Conservation (phyloP, 2,113 vertebrate genomes). For the Morphnarchus princeps region DNA sequence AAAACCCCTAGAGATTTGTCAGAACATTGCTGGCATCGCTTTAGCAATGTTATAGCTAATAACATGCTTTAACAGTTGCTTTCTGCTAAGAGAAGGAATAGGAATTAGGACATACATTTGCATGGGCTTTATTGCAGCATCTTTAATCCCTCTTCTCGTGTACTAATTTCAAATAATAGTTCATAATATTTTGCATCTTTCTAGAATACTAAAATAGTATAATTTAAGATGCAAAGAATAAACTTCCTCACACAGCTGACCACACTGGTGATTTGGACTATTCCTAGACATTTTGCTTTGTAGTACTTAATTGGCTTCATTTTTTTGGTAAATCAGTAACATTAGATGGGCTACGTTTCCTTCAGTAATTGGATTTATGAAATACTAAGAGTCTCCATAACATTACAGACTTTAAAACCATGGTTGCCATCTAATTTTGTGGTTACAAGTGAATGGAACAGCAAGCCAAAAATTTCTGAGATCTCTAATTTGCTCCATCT, state of each 20-base stretch:
- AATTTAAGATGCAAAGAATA: neutral
- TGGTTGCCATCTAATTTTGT: neutral
- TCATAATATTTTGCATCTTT: neutral
- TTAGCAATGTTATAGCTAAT: neutral
- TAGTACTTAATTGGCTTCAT: neutral
- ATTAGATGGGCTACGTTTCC: neutral
- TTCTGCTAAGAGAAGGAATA: slow-evolving; percentile 8
- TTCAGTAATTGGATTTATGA: neutral
- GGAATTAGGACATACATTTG: neutral
- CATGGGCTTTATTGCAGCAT: neutral
- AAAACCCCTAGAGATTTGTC: neutral
- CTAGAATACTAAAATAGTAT: neutral
- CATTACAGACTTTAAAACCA: neutral
- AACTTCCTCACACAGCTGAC: neutral
- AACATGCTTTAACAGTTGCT: slow-evolving; percentile 19
- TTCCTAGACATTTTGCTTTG: neutral
- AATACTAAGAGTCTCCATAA: neutral
- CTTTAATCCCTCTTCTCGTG: neutral
- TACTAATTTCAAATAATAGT: neutral
- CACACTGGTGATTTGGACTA: neutral
- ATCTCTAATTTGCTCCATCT: slow-evolving; percentile 14
- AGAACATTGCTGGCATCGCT: neutral
- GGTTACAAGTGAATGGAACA: neutral
- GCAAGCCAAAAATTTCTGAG: neutral
- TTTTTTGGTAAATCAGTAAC: neutral